phyloP scores from a whole-genome alignment of 2,888 invertebrate species.

The Leucozona laternaria region DNA sequence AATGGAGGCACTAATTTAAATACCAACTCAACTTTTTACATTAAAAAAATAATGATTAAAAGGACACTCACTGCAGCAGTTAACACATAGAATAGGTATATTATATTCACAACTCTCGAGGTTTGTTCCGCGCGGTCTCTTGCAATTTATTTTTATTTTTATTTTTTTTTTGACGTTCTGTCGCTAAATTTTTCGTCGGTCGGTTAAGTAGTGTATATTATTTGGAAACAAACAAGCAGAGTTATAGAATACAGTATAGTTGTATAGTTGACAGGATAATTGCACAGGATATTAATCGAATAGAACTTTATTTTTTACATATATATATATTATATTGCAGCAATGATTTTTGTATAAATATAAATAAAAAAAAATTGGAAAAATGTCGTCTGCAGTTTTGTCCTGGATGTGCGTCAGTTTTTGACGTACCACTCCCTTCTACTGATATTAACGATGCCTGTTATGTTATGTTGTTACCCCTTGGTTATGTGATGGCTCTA shows the following conservation, averaged over 20 bases:
- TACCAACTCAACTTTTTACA: not conserved
- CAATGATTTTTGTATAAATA: slow-evolving; percentile 62
- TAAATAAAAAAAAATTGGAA: slow-evolving; percentile 75
- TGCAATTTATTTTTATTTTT: not conserved
- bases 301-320: slow-evolving; percentile 22
- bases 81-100: slow-evolving; percentile 59
- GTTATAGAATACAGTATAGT: slow-evolving; percentile 46
- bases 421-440: slow-evolving; percentile 84
- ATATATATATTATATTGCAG: slow-evolving; percentile 42
- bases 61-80: slow-evolving; percentile 69
- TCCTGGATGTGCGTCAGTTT: slow-evolving; percentile 84
- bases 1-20: slow-evolving; percentile 47
- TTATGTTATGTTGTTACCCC: slow-evolving; percentile 74
- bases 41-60: not conserved
- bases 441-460: slow-evolving; percentile 80
- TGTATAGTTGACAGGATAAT: slow-evolving; percentile 57
- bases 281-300: slow-evolving; percentile 63
- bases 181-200: slow-evolving; percentile 49
- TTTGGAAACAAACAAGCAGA: slow-evolving; percentile 65
- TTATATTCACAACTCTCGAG: slow-evolving; percentile 72
- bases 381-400: slow-evolving; percentile 78
- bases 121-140: slow-evolving; percentile 72
- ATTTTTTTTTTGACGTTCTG: slow-evolving; percentile 13
- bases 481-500: slow-evolving; percentile 70
- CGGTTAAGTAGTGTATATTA: not conserved